Evolutionary conservation across 2,113 vertebrate genomes (phyloP), one percentile per base, ranked within the genome.

Genomic region (Meleagris gallopavo): DNA sequence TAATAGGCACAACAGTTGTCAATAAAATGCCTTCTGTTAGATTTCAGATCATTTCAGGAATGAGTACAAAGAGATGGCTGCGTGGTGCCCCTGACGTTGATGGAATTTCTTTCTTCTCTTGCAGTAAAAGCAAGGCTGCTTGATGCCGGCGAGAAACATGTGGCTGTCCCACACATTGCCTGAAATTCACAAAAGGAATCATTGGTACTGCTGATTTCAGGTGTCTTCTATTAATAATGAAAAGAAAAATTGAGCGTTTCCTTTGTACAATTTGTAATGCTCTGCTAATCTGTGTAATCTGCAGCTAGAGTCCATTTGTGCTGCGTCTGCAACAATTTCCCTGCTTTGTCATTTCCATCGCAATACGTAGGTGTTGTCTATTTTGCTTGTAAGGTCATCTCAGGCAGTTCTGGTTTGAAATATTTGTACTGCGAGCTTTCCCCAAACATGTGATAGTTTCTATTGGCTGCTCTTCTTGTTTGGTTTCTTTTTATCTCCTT

Each of bases 361-460:
- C 43, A 88, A 87, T 79, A 92, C 61, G 88, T 64, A 81, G 4
- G 41, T 16, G 2, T 18, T 71, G 55, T 40, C 25, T 76, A 60
- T 92, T 74, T 60, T 87, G 86, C 74, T 60, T 45, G 25, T 83
- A 86, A 78, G 86, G 93, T 95, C 92, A 92, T 52, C 84, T 88
- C 71, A 25, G 65, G 69, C 48, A 85, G 69, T 75, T 91, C 76
- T 16, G 30, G 46, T 86, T 87, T 90, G 91, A 94, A 96, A 86
- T 90, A 86, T 83, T 96, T 87, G 67, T 93, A 54, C 52, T 91
- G 41, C 86, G 72, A 94, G 85, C 86, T 95, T 93, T 79, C 88
- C 77, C 85, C 94, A 90, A 90, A 71, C 40, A 92, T 85, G 50
- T 69, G 71, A 83, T 69, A 74, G 71, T 91, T 96, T 94, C 88